Conservation (phyloP, 2,797 vertebrate species). For the Enteromius afrohamiltoni region DNA sequence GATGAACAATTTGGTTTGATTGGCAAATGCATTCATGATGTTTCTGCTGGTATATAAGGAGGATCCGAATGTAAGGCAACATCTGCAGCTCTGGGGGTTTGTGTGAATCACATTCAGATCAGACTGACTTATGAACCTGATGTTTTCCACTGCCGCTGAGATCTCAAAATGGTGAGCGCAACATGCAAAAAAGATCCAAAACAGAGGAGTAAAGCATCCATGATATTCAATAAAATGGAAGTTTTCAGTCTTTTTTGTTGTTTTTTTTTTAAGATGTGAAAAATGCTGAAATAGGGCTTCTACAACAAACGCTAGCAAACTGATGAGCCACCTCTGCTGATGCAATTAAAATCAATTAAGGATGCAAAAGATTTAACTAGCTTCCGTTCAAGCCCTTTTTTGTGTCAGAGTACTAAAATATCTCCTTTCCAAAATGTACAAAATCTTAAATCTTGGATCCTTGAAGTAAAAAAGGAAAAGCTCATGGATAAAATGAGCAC, state of each 20-base stretch:
- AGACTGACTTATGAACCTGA: background rate
- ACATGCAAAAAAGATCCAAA: background rate
- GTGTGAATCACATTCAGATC: constrained; percentile 40
- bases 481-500: background rate
- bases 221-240: constrained; percentile 11
- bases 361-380: constrained; percentile 1
- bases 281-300: constrained; percentile 14
- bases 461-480: constrained; percentile 13
- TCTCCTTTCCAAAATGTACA: background rate
- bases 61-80: constrained; percentile 54
- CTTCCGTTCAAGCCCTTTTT: constrained; percentile 13
- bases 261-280: too few species aligned
- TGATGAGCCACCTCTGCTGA: background rate
- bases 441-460: constrained; percentile 20
- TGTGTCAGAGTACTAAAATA: constrained; percentile 31
- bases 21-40: constrained; percentile 33
- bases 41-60: constrained; percentile 56
- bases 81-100: constrained; percentile 37
- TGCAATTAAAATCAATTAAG: constrained; percentile 22
- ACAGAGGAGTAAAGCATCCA: constrained; percentile 24
- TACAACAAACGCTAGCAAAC: constrained; percentile 7
- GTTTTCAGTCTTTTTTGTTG: background rate
- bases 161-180: constrained; percentile 15
- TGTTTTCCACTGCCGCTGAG: constrained; percentile 16
- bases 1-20: constrained; percentile 35